Evolutionary conservation across 1,140 invertebrate species (phyloP).

Genomic region (Trichonephila clavipes): DNA sequence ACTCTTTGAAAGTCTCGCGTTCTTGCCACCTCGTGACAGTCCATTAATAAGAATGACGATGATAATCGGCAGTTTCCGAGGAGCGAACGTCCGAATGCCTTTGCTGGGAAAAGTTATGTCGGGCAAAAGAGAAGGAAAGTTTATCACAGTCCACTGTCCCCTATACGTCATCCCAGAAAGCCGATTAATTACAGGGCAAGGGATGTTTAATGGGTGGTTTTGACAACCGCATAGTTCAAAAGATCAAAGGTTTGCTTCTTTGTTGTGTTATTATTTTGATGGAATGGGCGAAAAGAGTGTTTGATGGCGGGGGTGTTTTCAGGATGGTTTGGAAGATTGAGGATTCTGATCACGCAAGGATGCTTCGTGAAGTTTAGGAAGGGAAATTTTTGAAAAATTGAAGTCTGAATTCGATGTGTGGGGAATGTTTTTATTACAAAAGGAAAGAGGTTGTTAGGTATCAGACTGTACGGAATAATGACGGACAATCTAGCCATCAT

Average conservation of each 20-base stretch:
- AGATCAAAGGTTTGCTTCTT: conserved; percentile 24
- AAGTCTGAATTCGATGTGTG: too few relatives aligned
- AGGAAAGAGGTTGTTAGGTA: too few relatives aligned
- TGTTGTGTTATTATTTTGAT: conserved; percentile 1
- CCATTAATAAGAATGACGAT: conserved; percentile 49
- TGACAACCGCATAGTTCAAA: conserved; percentile 44
- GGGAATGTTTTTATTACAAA: too few relatives aligned
- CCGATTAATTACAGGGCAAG: conserved; percentile 26
- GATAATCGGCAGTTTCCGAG: conserved; percentile 41
- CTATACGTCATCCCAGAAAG: conserved; percentile 5
- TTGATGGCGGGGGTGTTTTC: not conserved
- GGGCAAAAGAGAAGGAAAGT: not conserved
- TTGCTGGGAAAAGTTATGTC: conserved; percentile 9
- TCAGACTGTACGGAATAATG: too few relatives aligned
- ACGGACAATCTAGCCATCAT: too few relatives aligned
- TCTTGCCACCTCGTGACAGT: conserved; percentile 28
- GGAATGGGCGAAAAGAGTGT: not conserved
- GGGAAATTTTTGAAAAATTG: not conserved
- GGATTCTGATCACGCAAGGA: not conserved
- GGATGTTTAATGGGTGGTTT: conserved; percentile 38
- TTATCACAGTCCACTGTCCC: conserved; percentile 9
- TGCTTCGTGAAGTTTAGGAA: not conserved
- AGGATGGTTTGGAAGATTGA: not conserved
- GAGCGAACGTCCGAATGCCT: not conserved
- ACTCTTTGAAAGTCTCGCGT: conserved; percentile 30